Percentiles rank a stretch among this genome's conserved stretches.
Evolutionary conservation across 2,888 invertebrate genomes (phyloP).

Genomic region (Crossocerus cetratus): DNA sequence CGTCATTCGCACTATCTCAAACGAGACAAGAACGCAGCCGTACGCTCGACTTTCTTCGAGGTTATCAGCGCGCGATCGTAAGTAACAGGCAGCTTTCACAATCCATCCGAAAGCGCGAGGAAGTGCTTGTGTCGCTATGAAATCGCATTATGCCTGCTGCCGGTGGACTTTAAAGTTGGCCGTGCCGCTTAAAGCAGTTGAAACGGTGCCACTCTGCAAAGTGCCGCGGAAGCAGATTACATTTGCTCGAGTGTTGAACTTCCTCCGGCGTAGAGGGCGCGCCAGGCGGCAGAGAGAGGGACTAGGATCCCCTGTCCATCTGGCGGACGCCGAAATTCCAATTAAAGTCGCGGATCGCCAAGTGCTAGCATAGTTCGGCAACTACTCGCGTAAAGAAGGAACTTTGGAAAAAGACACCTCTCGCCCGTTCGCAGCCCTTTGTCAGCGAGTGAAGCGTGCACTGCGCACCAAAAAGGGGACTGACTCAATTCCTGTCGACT

Average conservation of each 20-base stretch:
- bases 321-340: neutral
- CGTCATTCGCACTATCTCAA: no score
- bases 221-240: neutral
- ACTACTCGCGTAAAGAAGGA: neutral
- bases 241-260: neutral
- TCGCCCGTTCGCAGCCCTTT: neutral
- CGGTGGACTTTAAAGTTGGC: neutral
- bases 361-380: constrained; percentile 1
- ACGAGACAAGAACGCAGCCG: no score
- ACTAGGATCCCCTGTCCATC: neutral
- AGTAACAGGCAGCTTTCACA: no score
- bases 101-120: neutral
- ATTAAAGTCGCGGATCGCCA: neutral
- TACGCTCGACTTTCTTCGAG: no score
- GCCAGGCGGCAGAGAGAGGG: neutral
- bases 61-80: no score
- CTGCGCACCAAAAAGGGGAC: constrained; percentile 22
- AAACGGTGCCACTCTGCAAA: neutral
- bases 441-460: constrained; percentile 4
- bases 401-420: neutral
- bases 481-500: constrained; percentile 7
- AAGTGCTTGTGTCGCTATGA: neutral
- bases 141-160: constrained; percentile 10
- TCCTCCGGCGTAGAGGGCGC: neutral
- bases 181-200: neutral